Evolutionary conservation across 1,140 invertebrate genomes (phyloP), one percentile per base, ranked within the genome.

Genomic region (Mercenaria mercenaria): DNA sequence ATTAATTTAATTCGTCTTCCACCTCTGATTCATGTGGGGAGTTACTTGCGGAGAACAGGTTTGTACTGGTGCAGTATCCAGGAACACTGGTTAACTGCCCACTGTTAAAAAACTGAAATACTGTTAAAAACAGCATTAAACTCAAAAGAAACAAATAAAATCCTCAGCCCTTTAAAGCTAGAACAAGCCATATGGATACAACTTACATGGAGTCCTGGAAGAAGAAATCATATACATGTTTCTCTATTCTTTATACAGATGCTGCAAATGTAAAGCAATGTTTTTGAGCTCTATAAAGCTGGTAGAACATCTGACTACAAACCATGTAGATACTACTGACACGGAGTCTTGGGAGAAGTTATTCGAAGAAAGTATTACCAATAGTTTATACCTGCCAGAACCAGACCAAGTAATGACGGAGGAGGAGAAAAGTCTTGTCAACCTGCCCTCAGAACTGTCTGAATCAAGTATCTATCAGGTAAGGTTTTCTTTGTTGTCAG

Each of bases 321-420:
- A 34, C 10, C 95, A 96, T 81, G 41, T 90, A 0, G 79, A 85
- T 52, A 79, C 74, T 64, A 59, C 90, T 20, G 83, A 88, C 34
- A 88, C 91, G 0, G 86, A 74, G 39, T 91, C 82, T 0, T 92
- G 93, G 91, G 93, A 93, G 50, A 84, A 87, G 18, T 52, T 94
- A 77, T 95, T 95, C 91, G 94, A 94, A 64, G 85, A 92, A 32
- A 93, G 93, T 64, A 93, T 95, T n/a, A 89, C 92, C 64, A 84
- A 87, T 41, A 95, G 94, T 77, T 74, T 95, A 1, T 95, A 95
- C 85, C 90, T 95, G n/a, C 95, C 95, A 6, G 95, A 95, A 67
- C 95, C 94, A 32, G 93, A 93, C 41, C 92, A 93, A 11, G 61
- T 76, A 0, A 47, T 94, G 43, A 59, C 83, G 2, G 69, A 67